A percentile compares a stretch with the other conserved stretches of the same genome.
These are phyloP conservation scores for Dasypogon diadema DNA, from an alignment of 2,888 invertebrate species.

Conservation along the genomic window DNA sequence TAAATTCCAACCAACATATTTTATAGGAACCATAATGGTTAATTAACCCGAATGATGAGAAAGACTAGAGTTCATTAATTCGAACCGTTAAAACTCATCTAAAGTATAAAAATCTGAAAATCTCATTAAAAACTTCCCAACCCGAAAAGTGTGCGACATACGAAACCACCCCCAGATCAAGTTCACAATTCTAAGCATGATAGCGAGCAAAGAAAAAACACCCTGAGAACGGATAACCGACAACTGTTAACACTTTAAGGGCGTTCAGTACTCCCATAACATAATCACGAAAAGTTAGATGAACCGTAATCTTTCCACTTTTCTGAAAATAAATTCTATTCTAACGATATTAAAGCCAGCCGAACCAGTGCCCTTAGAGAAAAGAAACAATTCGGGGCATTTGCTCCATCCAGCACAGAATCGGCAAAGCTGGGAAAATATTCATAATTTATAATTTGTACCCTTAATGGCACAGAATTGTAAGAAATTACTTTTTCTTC, in stretches of 20 bases:
- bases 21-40: too few species aligned
- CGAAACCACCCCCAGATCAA: too few species aligned
- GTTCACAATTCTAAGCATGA: too few species aligned
- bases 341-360: not conserved
- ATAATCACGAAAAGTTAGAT: constrained; percentile 17
- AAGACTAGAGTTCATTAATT: too few species aligned
- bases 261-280: constrained; percentile 1
- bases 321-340: constrained; percentile 22
- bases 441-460: constrained; percentile 34
- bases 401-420: not conserved
- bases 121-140: too few species aligned
- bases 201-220: too few species aligned
- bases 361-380: constrained; percentile 5
- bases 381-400: constrained; percentile 5
- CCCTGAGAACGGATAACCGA: not conserved
- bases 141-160: too few species aligned
- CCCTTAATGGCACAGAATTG: constrained; percentile 14
- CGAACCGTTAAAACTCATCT: too few species aligned
- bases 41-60: too few species aligned
- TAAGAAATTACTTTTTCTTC: constrained; percentile 54
- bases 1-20: too few species aligned
- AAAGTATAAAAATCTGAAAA: too few species aligned
- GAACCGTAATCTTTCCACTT: not conserved
- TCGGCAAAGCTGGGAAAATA: not conserved
- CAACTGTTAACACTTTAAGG: constrained; percentile 22